phyloP scores from a whole-genome alignment of 2,888 invertebrate species.

The Omphaloscelis lunosa region DNA sequence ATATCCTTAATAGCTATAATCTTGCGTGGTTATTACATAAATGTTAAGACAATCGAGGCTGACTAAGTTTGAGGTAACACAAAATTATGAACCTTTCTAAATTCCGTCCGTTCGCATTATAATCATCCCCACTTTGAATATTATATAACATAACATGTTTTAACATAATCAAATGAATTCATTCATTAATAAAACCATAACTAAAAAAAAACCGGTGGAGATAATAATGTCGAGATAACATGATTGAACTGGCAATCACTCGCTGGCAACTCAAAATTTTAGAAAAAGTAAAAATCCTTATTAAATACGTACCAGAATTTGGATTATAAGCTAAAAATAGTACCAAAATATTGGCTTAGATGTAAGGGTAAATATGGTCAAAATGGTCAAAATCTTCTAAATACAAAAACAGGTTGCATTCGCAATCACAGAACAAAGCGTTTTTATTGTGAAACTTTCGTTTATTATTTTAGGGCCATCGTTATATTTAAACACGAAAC shows the following conservation, averaged over 20 bases:
- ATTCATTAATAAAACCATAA: constrained; percentile 35
- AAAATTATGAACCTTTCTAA: constrained; percentile 58
- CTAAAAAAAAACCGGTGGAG: constrained; percentile 13
- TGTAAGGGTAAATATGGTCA: no score
- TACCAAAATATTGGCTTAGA: neutral
- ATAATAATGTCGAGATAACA: constrained; percentile 29
- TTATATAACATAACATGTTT: constrained; percentile 36
- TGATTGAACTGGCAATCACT: constrained; percentile 2
- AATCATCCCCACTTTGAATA: constrained; percentile 16
- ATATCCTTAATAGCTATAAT: constrained; percentile 24
- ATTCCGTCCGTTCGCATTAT: constrained; percentile 37
- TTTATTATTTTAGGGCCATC: neutral
- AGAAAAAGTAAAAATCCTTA: neutral
- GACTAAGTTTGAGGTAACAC: constrained; percentile 32
- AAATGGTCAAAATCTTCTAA: no score
- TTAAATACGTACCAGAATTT: neutral
- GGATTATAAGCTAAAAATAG: neutral
- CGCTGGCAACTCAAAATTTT: neutral
- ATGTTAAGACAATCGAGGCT: constrained; percentile 34
- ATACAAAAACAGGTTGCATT: no score
- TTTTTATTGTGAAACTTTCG: neutral
- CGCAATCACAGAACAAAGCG: neutral
- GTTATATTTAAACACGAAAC: neutral
- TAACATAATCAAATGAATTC: constrained; percentile 35
- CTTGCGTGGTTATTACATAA: constrained; percentile 41